Percentiles rank a stretch among this genome's conserved stretches.
Evolutionary conservation across 2,113 vertebrate species (phyloP).

Genomic region (Herpailurus yagouaroundi): DNA sequence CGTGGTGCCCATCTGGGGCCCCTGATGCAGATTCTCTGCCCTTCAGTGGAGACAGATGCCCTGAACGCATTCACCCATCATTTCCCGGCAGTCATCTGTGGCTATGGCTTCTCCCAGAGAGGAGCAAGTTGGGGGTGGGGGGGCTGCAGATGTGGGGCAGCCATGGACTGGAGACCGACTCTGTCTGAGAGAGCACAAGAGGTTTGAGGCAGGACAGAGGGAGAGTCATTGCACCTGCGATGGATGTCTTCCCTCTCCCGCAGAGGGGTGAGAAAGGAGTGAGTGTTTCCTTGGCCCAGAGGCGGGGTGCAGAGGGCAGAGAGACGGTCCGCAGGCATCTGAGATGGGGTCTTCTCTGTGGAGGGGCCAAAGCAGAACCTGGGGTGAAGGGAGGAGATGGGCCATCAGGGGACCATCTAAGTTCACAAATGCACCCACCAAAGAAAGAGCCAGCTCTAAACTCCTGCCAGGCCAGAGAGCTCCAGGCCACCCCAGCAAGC

Average conservation of each 20-base stretch:
- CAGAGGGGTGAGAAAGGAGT: background rate
- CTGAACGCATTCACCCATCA: background rate
- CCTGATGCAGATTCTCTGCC: background rate
- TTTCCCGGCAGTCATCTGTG: background rate
- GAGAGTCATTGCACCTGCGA: background rate
- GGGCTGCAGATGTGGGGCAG: background rate
- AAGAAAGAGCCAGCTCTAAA: background rate
- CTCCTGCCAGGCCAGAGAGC: background rate
- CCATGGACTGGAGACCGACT: too few relatives aligned
- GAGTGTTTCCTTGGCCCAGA: background rate
- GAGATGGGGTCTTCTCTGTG: background rate
- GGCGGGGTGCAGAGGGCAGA: background rate
- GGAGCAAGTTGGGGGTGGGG: fast-evolving
- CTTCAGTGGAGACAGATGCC: background rate
- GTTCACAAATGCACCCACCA: background rate
- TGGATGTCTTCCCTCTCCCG: background rate
- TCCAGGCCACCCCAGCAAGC: background rate
- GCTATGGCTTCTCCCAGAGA: background rate
- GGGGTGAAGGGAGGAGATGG: background rate
- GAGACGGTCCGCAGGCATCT: background rate
- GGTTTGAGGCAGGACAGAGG: background rate
- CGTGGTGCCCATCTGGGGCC: too few relatives aligned
- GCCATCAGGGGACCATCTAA: background rate
- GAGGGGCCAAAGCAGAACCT: background rate
- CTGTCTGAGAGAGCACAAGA: background rate